Conservation (phyloP, 2,888 invertebrate species). For the Amblyteles armatorius region DNA sequence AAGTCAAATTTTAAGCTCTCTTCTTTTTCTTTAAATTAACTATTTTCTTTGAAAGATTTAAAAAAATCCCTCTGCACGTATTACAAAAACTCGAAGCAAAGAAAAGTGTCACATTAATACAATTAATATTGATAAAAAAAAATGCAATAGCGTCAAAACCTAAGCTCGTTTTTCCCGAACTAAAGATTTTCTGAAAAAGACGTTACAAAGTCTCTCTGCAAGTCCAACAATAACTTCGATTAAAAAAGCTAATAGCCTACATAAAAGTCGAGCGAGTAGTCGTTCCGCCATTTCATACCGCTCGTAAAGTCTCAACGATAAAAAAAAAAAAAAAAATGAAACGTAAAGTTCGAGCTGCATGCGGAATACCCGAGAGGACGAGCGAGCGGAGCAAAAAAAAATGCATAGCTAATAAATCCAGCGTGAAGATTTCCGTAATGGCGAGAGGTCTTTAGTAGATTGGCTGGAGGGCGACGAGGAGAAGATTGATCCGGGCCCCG, state of each 20-base stretch:
- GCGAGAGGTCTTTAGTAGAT: conserved; percentile 63
- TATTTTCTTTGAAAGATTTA: too few relatives aligned
- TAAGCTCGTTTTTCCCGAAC: too few relatives aligned
- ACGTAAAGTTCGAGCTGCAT: neutral
- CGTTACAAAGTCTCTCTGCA: too few relatives aligned
- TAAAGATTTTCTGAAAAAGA: too few relatives aligned
- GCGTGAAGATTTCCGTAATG: conserved; percentile 21
- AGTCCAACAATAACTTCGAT: neutral
- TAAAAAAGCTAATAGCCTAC: neutral
- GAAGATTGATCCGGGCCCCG: conserved; percentile 32
- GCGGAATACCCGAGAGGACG: conserved; percentile 8
- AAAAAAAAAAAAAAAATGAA: conserved; percentile 18
- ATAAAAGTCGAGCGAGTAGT: neutral
- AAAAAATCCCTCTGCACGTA: too few relatives aligned
- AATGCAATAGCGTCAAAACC: too few relatives aligned
- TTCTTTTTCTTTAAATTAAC: neutral
- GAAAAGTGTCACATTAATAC: too few relatives aligned
- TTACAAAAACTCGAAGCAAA: too few relatives aligned
- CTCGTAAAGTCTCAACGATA: neutral
- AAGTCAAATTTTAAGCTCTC: neutral
- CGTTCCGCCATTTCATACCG: neutral
- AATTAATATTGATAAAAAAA: too few relatives aligned
- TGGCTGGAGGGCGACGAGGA: conserved; percentile 67
- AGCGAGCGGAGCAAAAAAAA: neutral
- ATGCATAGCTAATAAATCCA: conserved; percentile 15